These are phyloP conservation scores for Lepidonotus clava DNA, from an alignment of 2,888 invertebrate species.

Conservation along the genomic window DNA sequence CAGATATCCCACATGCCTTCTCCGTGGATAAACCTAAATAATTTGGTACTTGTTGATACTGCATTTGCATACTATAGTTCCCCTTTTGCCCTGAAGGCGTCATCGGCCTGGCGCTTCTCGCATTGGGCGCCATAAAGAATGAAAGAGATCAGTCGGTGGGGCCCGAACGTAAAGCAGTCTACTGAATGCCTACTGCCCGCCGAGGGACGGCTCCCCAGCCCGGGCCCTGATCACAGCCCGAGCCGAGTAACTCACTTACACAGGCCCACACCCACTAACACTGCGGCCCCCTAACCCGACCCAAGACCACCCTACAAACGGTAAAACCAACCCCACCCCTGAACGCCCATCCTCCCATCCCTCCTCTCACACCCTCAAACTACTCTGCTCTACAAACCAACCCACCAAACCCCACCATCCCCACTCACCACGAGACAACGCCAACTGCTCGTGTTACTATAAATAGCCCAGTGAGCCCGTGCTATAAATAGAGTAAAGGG, in stretches of 20 bases:
- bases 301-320: neutral
- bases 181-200: neutral
- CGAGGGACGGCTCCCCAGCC: neutral
- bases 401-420: neutral
- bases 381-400: neutral
- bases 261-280: neutral
- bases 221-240: neutral
- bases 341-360: neutral
- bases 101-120: neutral
- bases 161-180: neutral
- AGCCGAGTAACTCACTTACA: neutral
- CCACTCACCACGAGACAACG: slow-evolving; percentile 3
- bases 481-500: slow-evolving; percentile 7
- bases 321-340: neutral
- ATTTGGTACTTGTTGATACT: too few species aligned
- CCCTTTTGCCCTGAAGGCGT: too few species aligned
- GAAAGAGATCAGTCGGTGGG: neutral
- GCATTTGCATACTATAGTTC: too few species aligned
- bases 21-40: too few species aligned
- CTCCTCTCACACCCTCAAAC: neutral
- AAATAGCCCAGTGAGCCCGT: neutral
- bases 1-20: too few species aligned
- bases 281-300: neutral
- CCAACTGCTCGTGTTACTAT: neutral
- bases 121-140: neutral